A percentile compares a stretch with the other conserved stretches of the same genome.
Evolutionary conservation across 2,797 vertebrate genomes (phyloP).

Genomic region (Sorex maritimensis): DNA sequence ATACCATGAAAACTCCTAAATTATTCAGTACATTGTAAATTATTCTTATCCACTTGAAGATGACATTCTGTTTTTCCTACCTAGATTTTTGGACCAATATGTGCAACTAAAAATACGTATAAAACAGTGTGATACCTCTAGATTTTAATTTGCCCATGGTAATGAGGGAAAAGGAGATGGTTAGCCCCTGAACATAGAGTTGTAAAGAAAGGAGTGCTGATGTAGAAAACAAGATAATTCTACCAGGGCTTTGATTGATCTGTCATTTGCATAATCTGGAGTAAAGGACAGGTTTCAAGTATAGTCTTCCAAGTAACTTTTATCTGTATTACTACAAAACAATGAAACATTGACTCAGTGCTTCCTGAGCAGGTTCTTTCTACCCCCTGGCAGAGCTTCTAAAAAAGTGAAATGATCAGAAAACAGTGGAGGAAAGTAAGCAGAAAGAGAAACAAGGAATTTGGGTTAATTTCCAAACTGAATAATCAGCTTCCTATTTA

Average conservation of each 20-base stretch:
- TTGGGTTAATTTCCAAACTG: conserved; percentile 87
- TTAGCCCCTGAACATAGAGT: conserved; percentile 68
- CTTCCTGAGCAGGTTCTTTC: conserved; percentile 80
- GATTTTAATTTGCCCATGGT: conserved; percentile 81
- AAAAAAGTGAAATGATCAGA: conserved; percentile 82
- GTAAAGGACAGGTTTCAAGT: conserved; percentile 75
- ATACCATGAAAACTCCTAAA: conserved; percentile 46
- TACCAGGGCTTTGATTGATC: conserved; percentile 74
- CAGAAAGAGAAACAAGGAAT: conserved; percentile 85
- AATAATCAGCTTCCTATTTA: conserved; percentile 87
- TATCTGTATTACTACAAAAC: conserved; percentile 82
- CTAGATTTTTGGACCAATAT: conserved; percentile 70
- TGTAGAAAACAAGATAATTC: conserved; percentile 79
- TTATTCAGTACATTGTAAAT: conserved; percentile 59
- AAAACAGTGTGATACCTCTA: conserved; percentile 68
- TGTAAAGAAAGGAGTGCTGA: conserved; percentile 71
- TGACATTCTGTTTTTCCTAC: conserved; percentile 48
- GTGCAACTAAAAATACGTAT: conserved; percentile 72
- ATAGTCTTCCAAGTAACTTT: conserved; percentile 83
- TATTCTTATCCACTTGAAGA: conserved; percentile 67
- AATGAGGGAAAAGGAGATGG: conserved; percentile 77
- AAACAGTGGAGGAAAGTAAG: conserved; percentile 79
- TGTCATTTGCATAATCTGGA: conserved; percentile 82
- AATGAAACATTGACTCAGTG: conserved; percentile 80
- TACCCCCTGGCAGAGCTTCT: conserved; percentile 84